Conservation (phyloP, 2,888 invertebrate species). For the Cryptus viduatorius region DNA sequence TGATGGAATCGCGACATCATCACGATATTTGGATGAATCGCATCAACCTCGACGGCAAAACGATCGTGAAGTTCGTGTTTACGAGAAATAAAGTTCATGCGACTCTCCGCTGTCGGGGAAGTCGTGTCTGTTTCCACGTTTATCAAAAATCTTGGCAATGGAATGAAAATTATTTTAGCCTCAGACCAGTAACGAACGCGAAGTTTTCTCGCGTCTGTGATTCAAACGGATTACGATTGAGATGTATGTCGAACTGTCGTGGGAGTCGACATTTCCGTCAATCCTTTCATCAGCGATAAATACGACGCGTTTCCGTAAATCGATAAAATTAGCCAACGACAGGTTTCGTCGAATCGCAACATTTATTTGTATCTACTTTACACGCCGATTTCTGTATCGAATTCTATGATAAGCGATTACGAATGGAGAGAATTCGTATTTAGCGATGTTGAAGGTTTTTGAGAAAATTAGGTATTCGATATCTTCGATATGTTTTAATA, state of each 20-base stretch:
- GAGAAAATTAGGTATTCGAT: too few relatives aligned
- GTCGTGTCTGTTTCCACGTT: slow-evolving; percentile 46
- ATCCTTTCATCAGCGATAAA: neutral
- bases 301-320: too few relatives aligned
- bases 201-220: slow-evolving; percentile 17
- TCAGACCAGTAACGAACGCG: slow-evolving; percentile 27
- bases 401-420: too few relatives aligned
- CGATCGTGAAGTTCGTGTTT: neutral
- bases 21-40: slow-evolving; percentile 23
- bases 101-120: slow-evolving; percentile 52
- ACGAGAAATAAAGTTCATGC: neutral
- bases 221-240: slow-evolving; percentile 23
- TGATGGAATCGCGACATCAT: slow-evolving; percentile 26
- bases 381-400: too few relatives aligned
- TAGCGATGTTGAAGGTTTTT: too few relatives aligned
- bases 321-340: too few relatives aligned
- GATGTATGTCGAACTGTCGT: neutral
- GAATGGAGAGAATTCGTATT: too few relatives aligned
- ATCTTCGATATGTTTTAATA: too few relatives aligned
- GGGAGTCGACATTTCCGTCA: neutral
- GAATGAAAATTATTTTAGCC: slow-evolving; percentile 68
- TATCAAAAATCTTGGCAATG: slow-evolving; percentile 66
- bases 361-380: too few relatives aligned
- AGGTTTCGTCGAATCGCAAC: too few relatives aligned
- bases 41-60: slow-evolving; percentile 16